Evolutionary conservation across 2,888 invertebrate species (phyloP), one percentile per base, ranked within the genome.

Genomic region (Drosophila rellima): DNA sequence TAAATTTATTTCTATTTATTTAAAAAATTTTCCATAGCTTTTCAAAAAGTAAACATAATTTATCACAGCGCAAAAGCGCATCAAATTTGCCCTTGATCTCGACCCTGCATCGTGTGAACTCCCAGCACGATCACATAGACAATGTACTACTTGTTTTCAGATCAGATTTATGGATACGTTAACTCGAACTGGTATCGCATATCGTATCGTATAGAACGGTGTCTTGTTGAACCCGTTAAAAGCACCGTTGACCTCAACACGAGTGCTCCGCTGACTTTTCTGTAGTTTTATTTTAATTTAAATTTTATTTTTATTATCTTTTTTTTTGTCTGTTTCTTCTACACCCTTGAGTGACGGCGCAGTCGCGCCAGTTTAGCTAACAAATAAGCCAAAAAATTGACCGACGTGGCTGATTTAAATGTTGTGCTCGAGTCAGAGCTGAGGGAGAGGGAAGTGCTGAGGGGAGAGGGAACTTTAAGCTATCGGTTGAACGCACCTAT

Each of bases 161-260:
- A 47, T 26, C 11, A 31, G 44, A 44, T 57, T 52, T n/a, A 33
- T 51, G 6, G 40, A 48, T 52, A 52, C 39, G 29, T 23, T 29
- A 31, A 35, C 20, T 55, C 13, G 31, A 17, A 20, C 18, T 35
- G 23, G 20, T 51, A 50, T 51, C 17, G 11, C 6, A 39, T 52
- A 18, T 13, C 13, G 17, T 11, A 42, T 45, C 55, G 44, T 23
- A 35, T 44, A 15, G 29, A 37, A 37, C 33, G 35, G 39, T 23
- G 45, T 52, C 50, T 51, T 44, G 26, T 44, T 75, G 79, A 75
- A 75, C 79, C 75, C 75, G 82, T 83, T 87, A 83, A 88, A 88
- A 80, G 70, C 89, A 80, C 74, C 79, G 82, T 89, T 83, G 89
- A 89, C 89, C 89, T 83, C 89, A 87, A 82, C 57, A 60, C 52